phyloP scores from a whole-genome alignment of 2,888 invertebrate genomes.

The Caenorhabditis doughertyi region DNA sequence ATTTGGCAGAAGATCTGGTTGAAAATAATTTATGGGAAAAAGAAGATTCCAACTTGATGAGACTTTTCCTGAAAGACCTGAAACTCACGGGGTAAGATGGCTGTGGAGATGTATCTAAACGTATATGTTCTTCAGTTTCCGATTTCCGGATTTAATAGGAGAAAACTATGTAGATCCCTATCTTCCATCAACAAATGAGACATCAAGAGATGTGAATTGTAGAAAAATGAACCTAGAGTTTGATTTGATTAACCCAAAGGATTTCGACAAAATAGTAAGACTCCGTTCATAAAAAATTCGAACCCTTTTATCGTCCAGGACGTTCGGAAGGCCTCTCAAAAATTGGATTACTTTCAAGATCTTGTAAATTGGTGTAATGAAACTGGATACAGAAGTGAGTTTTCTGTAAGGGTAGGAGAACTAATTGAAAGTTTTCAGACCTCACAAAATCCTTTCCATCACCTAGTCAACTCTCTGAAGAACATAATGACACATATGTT shows the following conservation, averaged over 20 bases:
- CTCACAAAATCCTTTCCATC: slow-evolving; percentile 2
- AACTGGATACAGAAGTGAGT: slow-evolving; percentile 15
- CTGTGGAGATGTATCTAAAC: background rate
- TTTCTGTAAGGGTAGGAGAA: background rate
- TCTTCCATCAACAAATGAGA: slow-evolving; percentile 4
- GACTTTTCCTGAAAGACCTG: background rate
- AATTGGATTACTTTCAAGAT: slow-evolving; percentile 36
- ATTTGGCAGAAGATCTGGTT: slow-evolving; percentile 55
- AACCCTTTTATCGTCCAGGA: background rate
- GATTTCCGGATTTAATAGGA: slow-evolving; percentile 1
- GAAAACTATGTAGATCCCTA: slow-evolving; percentile 3
- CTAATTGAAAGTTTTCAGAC: background rate
- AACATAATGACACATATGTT: slow-evolving; percentile 24
- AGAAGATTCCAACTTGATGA: slow-evolving; percentile 39
- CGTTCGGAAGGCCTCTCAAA: background rate
- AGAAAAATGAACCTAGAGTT: slow-evolving; percentile 23
- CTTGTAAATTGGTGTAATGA: slow-evolving; percentile 33
- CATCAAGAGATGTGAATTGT: slow-evolving; percentile 25
- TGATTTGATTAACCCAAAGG: slow-evolving; percentile 18
- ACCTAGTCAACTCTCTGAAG: background rate
- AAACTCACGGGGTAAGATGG: background rate
- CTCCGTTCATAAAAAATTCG: too few species aligned
- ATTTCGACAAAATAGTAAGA: background rate
- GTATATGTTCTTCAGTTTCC: background rate
- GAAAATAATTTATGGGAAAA: slow-evolving; percentile 38